Conservation (phyloP, 2,888 invertebrate genomes). For the Cryptocephalus moraei region DNA sequence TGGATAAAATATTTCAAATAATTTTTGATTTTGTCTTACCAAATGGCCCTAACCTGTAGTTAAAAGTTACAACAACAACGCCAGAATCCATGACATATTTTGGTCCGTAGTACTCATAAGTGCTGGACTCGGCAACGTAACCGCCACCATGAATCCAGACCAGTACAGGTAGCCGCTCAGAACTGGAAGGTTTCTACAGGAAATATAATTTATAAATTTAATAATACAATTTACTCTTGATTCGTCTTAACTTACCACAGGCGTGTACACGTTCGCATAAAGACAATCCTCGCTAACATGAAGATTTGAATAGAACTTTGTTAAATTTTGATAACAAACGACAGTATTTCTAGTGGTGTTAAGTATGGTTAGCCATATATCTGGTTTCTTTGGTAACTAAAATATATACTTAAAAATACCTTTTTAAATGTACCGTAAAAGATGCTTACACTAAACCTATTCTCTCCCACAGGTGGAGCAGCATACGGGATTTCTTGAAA, state of each 20-base stretch:
- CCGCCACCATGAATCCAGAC: constrained; percentile 34
- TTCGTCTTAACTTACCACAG: constrained; percentile 7
- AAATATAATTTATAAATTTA: too few relatives aligned
- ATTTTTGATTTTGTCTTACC: constrained; percentile 29
- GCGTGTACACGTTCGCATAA: constrained; percentile 16
- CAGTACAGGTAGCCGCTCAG: constrained; percentile 26
- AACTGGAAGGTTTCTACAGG: background rate
- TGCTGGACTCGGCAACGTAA: constrained; percentile 20
- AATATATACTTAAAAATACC: background rate
- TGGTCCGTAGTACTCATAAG: constrained; percentile 15
- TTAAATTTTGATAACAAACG: constrained; percentile 10
- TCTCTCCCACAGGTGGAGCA: background rate
- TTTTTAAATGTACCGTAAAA: background rate
- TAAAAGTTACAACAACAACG: constrained; percentile 55
- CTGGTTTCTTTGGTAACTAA: constrained; percentile 8
- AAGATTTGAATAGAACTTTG: background rate
- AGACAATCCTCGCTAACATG: constrained; percentile 15
- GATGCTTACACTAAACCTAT: background rate
- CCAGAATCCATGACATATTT: constrained; percentile 47
- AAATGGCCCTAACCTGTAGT: constrained; percentile 59
- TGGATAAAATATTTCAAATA: background rate
- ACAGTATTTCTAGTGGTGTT: constrained; percentile 11
- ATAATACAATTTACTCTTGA: background rate
- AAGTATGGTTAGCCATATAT: constrained; percentile 13
- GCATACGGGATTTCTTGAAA: background rate